Evolutionary conservation across 2,888 invertebrate species (phyloP).

Genomic region (Dioctria linearis): DNA sequence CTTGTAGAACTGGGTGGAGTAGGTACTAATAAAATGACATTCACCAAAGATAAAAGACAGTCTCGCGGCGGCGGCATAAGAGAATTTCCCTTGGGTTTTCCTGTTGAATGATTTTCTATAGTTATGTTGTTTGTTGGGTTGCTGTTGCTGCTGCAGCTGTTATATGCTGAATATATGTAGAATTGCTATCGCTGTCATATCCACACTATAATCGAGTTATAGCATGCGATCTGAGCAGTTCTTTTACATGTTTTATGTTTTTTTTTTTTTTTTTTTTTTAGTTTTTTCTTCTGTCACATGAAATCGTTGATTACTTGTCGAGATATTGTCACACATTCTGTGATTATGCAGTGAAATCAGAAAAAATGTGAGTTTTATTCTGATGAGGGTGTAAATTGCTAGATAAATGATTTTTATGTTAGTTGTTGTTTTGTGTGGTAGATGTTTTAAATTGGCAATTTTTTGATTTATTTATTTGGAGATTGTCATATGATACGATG

Average conservation of each 20-base stretch:
- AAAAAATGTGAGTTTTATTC: background rate
- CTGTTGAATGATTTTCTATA: slow-evolving; percentile 50
- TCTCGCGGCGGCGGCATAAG: background rate
- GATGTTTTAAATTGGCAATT: too few species aligned
- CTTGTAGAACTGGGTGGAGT: slow-evolving; percentile 56
- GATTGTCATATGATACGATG: too few species aligned
- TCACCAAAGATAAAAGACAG: slow-evolving; percentile 39
- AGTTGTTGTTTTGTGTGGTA: too few species aligned
- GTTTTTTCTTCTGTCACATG: background rate
- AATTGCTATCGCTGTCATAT: slow-evolving; percentile 44
- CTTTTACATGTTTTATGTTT: slow-evolving; percentile 8
- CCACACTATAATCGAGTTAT: slow-evolving; percentile 45
- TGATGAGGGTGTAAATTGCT: too few species aligned
- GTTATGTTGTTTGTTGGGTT: background rate
- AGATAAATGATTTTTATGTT: too few species aligned
- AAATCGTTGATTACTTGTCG: slow-evolving; percentile 39
- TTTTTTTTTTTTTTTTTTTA: background rate
- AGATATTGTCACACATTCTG: slow-evolving; percentile 35
- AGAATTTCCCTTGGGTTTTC: slow-evolving; percentile 52
- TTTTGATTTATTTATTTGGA: too few species aligned
- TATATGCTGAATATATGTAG: background rate
- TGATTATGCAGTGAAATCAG: slow-evolving; percentile 32
- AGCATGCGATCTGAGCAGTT: slow-evolving; percentile 25
- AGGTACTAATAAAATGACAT: slow-evolving; percentile 49
- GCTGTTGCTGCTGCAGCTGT: slow-evolving; percentile 18